Base-by-base conservation (phyloP, 1,140 invertebrate species). In the Onthophagus taurus region DNA sequence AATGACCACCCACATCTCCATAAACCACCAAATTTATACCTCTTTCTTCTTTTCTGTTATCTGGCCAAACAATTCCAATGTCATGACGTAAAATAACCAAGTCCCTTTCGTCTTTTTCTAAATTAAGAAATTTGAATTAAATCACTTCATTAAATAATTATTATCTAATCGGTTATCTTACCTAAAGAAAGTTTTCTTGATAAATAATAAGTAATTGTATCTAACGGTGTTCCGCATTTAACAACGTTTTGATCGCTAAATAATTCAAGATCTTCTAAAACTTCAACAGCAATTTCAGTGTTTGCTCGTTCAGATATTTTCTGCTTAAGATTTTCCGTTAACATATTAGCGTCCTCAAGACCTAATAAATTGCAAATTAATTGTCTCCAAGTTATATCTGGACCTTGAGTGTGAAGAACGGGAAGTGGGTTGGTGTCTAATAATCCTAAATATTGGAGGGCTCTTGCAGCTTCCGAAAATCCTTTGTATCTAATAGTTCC, bases 331-430 rank as follows among this genome's bases (percentile, higher is more conserved):
- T 96, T 96, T 59, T 94, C 92, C 52, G 86, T 87, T 67, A 98
- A 90, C 39, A 97, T 92, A 52, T 90, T 87, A 9, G 76, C 70
- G 52, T 87, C 84, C 34, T 86, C 73, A 43, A 94, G 68, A 2
- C 90, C 92, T 16, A 97, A 66, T 16, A 94, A 65, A 50, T 83
- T 81, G 54, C 89, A 93, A 20, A 97, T 77, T 19, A 97, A 75
- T 59, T 90, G 78, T 58, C 89, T 78, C 96, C 96, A 99, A 4
- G 93, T 96, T 4, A 98, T 84, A 47, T 95, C 89, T 2, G 95
- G 94, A 42, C 95, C 96, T 55, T 85, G 86, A 0, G 87, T 85
- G 67, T 99, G 95, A 2, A 99, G 70, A 54, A 79, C 75, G 0
- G 94, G 83, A 70, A 93, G 83, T 6, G 82, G 80, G 51, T 86